These are phyloP conservation scores for Anthoscopus minutus DNA, from an alignment of 2,113 vertebrate species.

Conservation along the genomic window DNA sequence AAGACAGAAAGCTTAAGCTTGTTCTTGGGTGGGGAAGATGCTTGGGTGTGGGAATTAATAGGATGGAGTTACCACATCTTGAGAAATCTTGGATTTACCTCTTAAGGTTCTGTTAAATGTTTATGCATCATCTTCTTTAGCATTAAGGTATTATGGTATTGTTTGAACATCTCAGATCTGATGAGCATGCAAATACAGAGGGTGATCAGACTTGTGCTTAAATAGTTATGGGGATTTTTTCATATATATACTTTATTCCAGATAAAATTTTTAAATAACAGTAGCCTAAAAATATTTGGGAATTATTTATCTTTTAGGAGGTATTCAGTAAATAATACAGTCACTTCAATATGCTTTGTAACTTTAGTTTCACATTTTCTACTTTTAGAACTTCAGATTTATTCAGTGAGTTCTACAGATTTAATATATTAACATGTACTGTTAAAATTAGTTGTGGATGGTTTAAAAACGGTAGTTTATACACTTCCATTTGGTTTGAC, in stretches of 20 bases:
- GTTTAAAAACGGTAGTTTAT: not conserved
- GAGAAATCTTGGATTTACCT: not conserved
- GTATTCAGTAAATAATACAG: not conserved
- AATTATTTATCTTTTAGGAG: not conserved
- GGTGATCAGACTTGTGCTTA: not conserved
- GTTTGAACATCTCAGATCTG: not conserved
- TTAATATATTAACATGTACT: not conserved
- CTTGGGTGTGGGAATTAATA: not conserved
- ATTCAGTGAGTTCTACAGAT: not conserved
- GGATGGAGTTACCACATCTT: not conserved
- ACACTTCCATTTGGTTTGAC: not conserved
- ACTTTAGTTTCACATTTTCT: not conserved
- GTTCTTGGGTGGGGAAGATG: not conserved
- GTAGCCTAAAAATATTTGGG: not conserved
- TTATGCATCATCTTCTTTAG: not conserved
- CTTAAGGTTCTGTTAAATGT: not conserved
- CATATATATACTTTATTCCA: not conserved
- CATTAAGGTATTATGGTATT: not conserved
- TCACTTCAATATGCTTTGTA: not conserved
- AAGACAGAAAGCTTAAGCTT: not conserved
- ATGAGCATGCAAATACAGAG: not conserved
- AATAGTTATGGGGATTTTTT: not conserved
- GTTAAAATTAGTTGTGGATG: not conserved
- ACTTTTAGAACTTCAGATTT: not conserved
- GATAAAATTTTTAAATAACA: not conserved